Base-by-base conservation (phyloP, 2,888 invertebrate species). In the Argyra leucocephala region DNA sequence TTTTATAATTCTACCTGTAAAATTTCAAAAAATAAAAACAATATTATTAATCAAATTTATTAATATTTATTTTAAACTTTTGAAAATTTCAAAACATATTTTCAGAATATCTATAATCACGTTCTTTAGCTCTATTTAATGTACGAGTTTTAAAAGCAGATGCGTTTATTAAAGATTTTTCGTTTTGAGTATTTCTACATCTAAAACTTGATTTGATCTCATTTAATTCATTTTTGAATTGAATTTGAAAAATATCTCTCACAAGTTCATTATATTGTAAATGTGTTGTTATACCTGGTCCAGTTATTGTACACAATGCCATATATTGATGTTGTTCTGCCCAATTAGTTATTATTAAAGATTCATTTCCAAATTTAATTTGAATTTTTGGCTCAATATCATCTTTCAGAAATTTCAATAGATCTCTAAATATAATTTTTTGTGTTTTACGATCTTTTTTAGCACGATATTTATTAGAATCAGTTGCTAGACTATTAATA, bases 371-470 rank as follows among this genome's bases (percentile, higher is more conserved):
- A 66, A 80, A 79, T n/a, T 79, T 78, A 64, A 80, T 76, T 65
- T 72, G 78, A 22, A 80, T 78, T 69, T 80, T 79, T 0, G 80
- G 80, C 23, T 78, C 75, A 68, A 76, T 76, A 64, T 79, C 79
- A 71, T 80, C 79, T 85, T 96, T 93, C 66, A 97, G 88, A 75
- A 90, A 93, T 75, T 87, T 86, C 67, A 96, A 82, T 69, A 96
- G 91, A 76, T 97, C 97, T 64, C 97, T 82, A 81, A 98, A 98
- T 70, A 92, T 93, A 24, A 96, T 94, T 15, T 96, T 84, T 78
- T 98, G 98, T 72, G 91, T 86, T 78, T 96, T 92, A 66, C 96
- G 86, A 79, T 98, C 97, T 69, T 93, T 90, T 79, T 97, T 98
- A 24, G 96, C 95, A 71, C 94, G 79, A 75, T 88, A 94, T 81